phyloP scores from a whole-genome alignment of 23 tunicate species.

The Ciona savignyi region DNA sequence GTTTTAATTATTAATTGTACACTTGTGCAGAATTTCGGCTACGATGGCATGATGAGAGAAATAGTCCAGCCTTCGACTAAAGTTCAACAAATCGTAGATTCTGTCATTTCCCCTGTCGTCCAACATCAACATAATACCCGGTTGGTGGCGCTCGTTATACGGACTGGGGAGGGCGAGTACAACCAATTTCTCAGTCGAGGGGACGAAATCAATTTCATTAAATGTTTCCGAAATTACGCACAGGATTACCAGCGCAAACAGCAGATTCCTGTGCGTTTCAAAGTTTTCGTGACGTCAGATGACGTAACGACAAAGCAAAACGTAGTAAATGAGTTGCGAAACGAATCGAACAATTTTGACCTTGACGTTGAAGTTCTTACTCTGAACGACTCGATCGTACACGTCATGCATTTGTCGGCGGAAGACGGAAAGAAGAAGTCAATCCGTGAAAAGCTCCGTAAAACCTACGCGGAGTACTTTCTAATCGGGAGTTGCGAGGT shows the following conservation, averaged over 20 bases:
- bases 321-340: constrained; percentile 29
- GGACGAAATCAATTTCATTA: constrained; percentile 69
- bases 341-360: constrained; percentile 6
- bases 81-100: constrained; percentile 46
- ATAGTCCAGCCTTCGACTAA: constrained; percentile 54
- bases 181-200: constrained; percentile 78
- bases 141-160: constrained; percentile 74
- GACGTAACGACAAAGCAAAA: constrained; percentile 29
- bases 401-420: constrained; percentile 66
- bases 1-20: background rate
- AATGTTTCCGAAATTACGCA: constrained; percentile 63
- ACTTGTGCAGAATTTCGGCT: background rate
- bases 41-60: constrained; percentile 1
- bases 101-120: background rate
- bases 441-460: constrained; percentile 20
- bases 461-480: constrained; percentile 85
- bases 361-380: constrained; percentile 47
- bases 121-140: constrained; percentile 11
- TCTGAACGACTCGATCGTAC: constrained; percentile 71
- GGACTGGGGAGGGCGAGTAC: constrained; percentile 83
- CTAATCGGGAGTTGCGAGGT: constrained; percentile 65
- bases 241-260: background rate
- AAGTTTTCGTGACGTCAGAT: constrained; percentile 88
- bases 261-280: background rate
- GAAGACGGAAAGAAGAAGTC: constrained; percentile 18